These are phyloP conservation scores for Cyaniris semiargus DNA, from an alignment of 2,888 invertebrate genomes.

Conservation along the genomic window DNA sequence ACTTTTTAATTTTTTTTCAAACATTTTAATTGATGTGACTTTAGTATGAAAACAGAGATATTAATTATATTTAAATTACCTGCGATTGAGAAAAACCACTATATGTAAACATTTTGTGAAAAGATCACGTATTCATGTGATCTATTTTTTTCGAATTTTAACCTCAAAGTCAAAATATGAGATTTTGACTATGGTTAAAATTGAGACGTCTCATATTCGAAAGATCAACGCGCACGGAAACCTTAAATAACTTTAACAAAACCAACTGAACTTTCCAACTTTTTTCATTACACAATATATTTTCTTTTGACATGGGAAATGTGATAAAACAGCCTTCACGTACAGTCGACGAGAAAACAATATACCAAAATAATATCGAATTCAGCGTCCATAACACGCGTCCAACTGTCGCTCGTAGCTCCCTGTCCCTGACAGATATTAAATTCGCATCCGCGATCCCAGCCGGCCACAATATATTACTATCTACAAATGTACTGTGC, in stretches of 20 bases:
- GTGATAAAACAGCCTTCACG: conserved; percentile 24
- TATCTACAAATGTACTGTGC: conserved; percentile 42
- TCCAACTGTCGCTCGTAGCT: conserved; percentile 45
- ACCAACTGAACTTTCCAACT: not conserved
- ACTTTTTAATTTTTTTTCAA: too few relatives aligned
- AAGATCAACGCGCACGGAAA: too few relatives aligned
- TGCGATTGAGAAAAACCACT: too few relatives aligned
- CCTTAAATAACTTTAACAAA: not conserved
- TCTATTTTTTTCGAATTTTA: too few relatives aligned
- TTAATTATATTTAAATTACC: too few relatives aligned
- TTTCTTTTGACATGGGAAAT: conserved; percentile 32
- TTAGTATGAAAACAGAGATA: too few relatives aligned
- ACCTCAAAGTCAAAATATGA: too few relatives aligned
- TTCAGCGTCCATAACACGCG: conserved; percentile 45
- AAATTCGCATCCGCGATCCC: conserved; percentile 68
- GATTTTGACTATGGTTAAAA: too few relatives aligned
- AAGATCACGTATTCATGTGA: too few relatives aligned
- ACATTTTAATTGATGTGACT: too few relatives aligned
- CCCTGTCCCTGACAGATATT: conserved; percentile 75
- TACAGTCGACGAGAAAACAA: conserved; percentile 28
- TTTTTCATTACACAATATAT: conserved; percentile 9
- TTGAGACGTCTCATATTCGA: too few relatives aligned
- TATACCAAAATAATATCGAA: conserved; percentile 45
- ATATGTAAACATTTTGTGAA: too few relatives aligned
- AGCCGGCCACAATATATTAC: conserved; percentile 67